Conservation (phyloP, 2,113 vertebrate species). For the Nanorana parkeri region DNA sequence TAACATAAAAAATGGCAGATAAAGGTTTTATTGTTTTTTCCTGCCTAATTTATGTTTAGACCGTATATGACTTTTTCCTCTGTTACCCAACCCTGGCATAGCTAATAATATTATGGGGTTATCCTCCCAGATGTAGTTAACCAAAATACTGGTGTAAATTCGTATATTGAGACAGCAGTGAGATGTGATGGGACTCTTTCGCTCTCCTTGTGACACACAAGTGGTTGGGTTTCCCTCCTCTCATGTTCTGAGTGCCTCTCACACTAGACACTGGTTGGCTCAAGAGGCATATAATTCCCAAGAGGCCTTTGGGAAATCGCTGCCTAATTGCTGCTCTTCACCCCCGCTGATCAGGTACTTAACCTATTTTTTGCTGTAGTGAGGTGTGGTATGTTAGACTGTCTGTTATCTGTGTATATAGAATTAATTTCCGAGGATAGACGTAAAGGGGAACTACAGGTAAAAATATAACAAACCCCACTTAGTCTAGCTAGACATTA, state of each 20-base stretch:
- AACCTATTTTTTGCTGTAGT: slow-evolving; percentile 17
- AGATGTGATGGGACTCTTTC: slow-evolving; percentile 32
- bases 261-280: slow-evolving; percentile 45
- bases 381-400: background rate
- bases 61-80: too few relatives aligned
- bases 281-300: slow-evolving; percentile 52
- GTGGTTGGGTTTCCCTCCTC: slow-evolving; percentile 47
- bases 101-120: background rate
- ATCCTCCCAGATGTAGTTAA: background rate
- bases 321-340: slow-evolving; percentile 51
- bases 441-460: too few relatives aligned
- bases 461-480: too few relatives aligned
- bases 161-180: slow-evolving; percentile 11
- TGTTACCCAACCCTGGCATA: too few relatives aligned
- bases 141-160: background rate
- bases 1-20: too few relatives aligned
- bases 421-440: background rate
- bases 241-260: slow-evolving; percentile 49
- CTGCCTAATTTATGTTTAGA: too few relatives aligned
- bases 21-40: too few relatives aligned
- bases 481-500: too few relatives aligned
- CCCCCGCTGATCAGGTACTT: slow-evolving; percentile 47
- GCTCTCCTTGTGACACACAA: slow-evolving; percentile 27
- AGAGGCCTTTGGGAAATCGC: slow-evolving; percentile 51
- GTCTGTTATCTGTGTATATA: background rate